Percentiles rank a stretch among this genome's conserved stretches.
phyloP scores from a whole-genome alignment of 2,888 invertebrate genomes.

The Epinotia ramella region DNA sequence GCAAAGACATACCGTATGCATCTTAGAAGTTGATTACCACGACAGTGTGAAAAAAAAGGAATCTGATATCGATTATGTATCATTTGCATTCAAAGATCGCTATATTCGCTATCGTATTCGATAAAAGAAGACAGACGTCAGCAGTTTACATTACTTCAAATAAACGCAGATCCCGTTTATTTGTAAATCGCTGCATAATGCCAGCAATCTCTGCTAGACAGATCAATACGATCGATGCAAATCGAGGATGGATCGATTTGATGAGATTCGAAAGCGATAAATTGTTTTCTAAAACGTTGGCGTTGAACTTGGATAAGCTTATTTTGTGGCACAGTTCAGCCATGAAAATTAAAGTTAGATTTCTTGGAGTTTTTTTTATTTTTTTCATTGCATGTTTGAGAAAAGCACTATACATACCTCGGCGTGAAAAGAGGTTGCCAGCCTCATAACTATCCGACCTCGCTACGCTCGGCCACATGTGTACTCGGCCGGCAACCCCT shows the following conservation, averaged over 20 bases:
- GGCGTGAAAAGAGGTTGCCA: too few relatives aligned
- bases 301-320: too few relatives aligned
- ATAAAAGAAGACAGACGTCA: conserved; percentile 19
- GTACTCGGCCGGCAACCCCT: too few relatives aligned
- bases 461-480: too few relatives aligned
- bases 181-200: conserved; percentile 8
- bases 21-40: conserved; percentile 10
- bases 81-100: too few relatives aligned
- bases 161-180: conserved; percentile 21
- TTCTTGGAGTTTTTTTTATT: too few relatives aligned
- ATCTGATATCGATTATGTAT: too few relatives aligned
- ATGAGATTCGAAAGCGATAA: conserved; percentile 26
- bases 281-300: neutral
- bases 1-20: neutral
- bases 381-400: too few relatives aligned
- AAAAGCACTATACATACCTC: too few relatives aligned
- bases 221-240: conserved; percentile 19
- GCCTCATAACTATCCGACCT: too few relatives aligned
- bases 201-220: conserved; percentile 12
- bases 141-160: conserved; percentile 15
- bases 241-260: neutral
- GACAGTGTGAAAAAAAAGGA: neutral
- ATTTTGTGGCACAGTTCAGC: too few relatives aligned
- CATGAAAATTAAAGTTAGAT: too few relatives aligned
- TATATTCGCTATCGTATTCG: conserved; percentile 15